Evolutionary conservation across 2,888 invertebrate species (phyloP), one percentile per base, ranked within the genome.

Genomic region (Lacanobia wlatinum): DNA sequence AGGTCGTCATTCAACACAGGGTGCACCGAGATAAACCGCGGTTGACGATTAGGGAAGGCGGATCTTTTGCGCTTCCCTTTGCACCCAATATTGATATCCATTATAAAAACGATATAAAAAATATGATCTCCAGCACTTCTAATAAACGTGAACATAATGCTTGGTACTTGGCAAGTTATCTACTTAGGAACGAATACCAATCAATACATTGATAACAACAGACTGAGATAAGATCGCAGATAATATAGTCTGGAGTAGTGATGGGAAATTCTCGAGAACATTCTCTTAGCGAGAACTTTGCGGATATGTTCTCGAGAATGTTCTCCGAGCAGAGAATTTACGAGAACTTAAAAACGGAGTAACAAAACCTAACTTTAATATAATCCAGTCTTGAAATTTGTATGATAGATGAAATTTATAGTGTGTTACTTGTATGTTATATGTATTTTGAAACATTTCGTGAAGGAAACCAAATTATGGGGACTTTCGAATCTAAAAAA

Each of bases 71-170:
- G 23, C 58, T 61, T 64, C 53, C 53, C 48, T 55, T 65, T 68
- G 40, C 65, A 77, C 53, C 65, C 21, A 52, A 77, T 73, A 61
- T 60, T 10, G 61, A 64, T 38, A 34, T 38, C 50, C 52, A 64
- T 77, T 73, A 67, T 34, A 50, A 70, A 65, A 80, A 76, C 52
- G 2, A 63, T 64, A 23, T 67, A 38, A 73, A 70, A 78, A 74
- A 77, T 74, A 68, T 80, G 74, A 82, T 82, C 82, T 82, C 70
- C 60, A 61, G 70, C 70, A 82, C 78, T 80, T 71, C 28, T 60
- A 77, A 67, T 67, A 78, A 80, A 82, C 67, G 53, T 74, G 40
- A 74, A 73, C 43, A 66, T 63, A 66, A 66, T 78, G 60, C 66
- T 73, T 73, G 28, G 56, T 82, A 80, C 61, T 67, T 64, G 58